A percentile compares a stretch with the other conserved stretches of the same genome.
phyloP scores from a whole-genome alignment of 2,888 invertebrate genomes.

The Poecilus cupreus region DNA sequence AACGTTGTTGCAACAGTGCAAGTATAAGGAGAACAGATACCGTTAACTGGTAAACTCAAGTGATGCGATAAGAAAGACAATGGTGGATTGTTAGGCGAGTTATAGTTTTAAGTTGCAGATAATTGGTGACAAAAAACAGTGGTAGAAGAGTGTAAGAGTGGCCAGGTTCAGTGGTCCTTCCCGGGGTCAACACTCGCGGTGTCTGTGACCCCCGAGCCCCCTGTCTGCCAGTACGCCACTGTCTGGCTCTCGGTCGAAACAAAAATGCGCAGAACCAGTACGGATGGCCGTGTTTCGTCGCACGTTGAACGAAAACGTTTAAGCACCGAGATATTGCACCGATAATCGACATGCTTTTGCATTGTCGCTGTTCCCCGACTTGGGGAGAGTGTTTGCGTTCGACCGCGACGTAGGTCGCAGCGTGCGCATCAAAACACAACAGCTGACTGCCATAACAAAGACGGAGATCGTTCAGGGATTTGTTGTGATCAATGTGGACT shows the following conservation, averaged over 20 bases:
- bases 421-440: constrained; percentile 67
- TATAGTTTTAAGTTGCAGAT: constrained; percentile 31
- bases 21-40: constrained; percentile 2
- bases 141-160: background rate
- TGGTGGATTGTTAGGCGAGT: constrained; percentile 6
- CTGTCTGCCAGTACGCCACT: constrained; percentile 51
- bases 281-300: no score
- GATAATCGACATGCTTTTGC: constrained; percentile 38
- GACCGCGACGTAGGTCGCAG: constrained; percentile 65
- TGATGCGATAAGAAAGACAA: constrained; percentile 39
- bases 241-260: constrained; percentile 55
- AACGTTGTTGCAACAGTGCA: background rate
- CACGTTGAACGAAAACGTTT: constrained; percentile 7
- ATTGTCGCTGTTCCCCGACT: background rate
- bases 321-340: constrained; percentile 47
- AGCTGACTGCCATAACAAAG: constrained; percentile 73
- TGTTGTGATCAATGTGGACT: constrained; percentile 58
- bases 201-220: constrained; percentile 55
- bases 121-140: constrained; percentile 40
- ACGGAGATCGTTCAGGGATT: constrained; percentile 60
- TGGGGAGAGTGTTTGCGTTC: background rate
- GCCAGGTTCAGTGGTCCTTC: background rate
- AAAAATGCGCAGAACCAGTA: constrained; percentile 62
- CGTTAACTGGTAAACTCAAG: constrained; percentile 35
- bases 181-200: constrained; percentile 56